Base-by-base conservation (phyloP, 37 sponge, comb jelly and placozoan genomes). In the Ianthella basta region DNA sequence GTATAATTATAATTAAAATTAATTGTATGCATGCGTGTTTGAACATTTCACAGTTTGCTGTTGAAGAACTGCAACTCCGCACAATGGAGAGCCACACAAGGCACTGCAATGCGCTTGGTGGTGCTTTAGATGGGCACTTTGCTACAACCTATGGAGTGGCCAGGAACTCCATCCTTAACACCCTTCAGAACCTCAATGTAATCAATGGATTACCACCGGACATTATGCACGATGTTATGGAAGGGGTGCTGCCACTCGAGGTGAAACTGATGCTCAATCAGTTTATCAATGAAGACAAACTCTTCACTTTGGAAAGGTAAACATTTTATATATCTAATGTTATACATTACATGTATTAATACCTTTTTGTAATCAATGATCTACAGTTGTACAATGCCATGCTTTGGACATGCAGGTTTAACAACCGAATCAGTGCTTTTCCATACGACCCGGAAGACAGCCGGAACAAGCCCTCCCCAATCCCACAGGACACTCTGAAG, bases 151-250 rank as follows among this genome's bases (percentile, higher is more conserved):
- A 85, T 85, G 88, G 92, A 72, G n/a, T 92, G 39, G 4, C 23
- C 13, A 32, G 84, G 15, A 54, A 88, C 34, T 88, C 89, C 4
- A 70, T 86, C 4, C 50, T 92, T 14, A 92, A 92, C 66, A 59
- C 64, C 5, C 86, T 60, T 12, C 35, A 79, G 50, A 81, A 67
- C 64, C 88, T 88, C 53, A 89, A 92, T 86, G 87, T 92, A 0
- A 83, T 73, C 10, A 72, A 84, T 60, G 94, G 94, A 20, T 60
- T 93, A 19, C 87, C 78, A 16, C 88, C 88, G 24, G 94, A 89
- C 72, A 61, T 93, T 0, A 89, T 93, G 90, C 93, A 93, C 24
- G 93, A 93, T 84, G 50, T 93, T 21, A 36, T 93, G 44, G 90
- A 89, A 56, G 92, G 92, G 15, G 56, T 54, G 36, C 36, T 86